Base-by-base conservation (phyloP, 2,797 vertebrate genomes). In the Esox lucius region DNA sequence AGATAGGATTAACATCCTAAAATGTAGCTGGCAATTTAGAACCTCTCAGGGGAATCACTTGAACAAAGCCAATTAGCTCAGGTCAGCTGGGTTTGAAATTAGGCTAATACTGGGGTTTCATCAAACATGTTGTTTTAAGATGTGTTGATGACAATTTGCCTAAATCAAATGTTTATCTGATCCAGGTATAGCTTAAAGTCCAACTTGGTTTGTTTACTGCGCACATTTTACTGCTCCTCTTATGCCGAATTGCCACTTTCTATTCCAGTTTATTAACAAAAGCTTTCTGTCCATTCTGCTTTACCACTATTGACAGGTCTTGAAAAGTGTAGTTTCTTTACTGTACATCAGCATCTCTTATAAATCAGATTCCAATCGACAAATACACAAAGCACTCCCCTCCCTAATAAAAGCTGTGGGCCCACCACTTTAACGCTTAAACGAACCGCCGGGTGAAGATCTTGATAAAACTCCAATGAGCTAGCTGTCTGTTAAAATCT, bases 1-100 rank as follows among this genome's bases (percentile, higher is more conserved):
- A 78, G 83, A 82, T 77, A 81, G 78, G 77, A 86, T 89, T 88
- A 86, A 78, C 76, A 48, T 83, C 53, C 67, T 83, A 61, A 11
- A 81, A 82, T 67, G 72, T 81, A 78, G 80, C 77, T 78, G 69
- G 51, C 78, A 68, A 77, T 85, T 78, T 82, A 22, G 78, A 86
- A 26, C 53, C 74, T 80, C 79, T 74, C 5, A 53, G 59, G 69
- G 66, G 24, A 61, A 26, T 73, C 64, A 53, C 17, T 72, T 62
- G 51, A 75, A 75, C 48, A 28, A 69, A 76, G 49, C 35, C 8
- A 46, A 77, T 82, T 51, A 49, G 16, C 64, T 53, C 11, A 68
- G 22, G 56, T 46, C 22, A 6, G 11, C 16, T 64, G 46, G 28
- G 7, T 39, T 8, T 67, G 48, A 6, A 24, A 69, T 22, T 22